Evolutionary conservation across 2,797 vertebrate species (phyloP).

Genomic region (Melanotaenia trifasciata): DNA sequence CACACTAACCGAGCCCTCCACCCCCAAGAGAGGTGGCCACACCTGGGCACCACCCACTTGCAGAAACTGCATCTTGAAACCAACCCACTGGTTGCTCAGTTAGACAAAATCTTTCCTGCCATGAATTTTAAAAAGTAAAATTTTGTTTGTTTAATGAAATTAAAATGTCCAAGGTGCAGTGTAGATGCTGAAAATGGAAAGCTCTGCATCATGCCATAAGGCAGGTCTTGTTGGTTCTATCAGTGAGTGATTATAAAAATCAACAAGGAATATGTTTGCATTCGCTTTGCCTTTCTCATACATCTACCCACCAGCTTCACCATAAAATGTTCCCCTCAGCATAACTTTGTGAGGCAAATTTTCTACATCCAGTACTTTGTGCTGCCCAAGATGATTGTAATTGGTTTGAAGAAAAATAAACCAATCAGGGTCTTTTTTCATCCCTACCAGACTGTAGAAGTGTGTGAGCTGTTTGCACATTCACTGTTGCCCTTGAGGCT

Average conservation of each 20-base stretch:
- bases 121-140: too few species aligned
- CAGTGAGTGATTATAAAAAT: neutral
- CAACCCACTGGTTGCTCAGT: too few species aligned
- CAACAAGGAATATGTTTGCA: neutral
- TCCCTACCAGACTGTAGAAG: neutral
- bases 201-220: neutral
- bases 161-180: too few species aligned
- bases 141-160: too few species aligned
- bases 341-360: neutral
- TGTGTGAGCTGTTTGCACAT: neutral
- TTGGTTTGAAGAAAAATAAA: constrained; percentile 1
- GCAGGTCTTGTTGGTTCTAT: neutral
- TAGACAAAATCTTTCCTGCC: too few species aligned
- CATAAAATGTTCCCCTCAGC: neutral
- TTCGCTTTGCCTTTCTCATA: neutral
- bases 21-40: too few species aligned
- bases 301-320: neutral
- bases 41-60: too few species aligned
- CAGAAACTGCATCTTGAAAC: too few species aligned
- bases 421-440: neutral
- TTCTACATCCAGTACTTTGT: neutral
- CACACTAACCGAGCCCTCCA: too few species aligned
- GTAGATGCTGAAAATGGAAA: neutral
- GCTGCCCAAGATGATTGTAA: constrained; percentile 1
- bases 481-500: neutral